phyloP scores from a whole-genome alignment of 2,888 invertebrate genomes.

The Cosmorhoe ocellata region DNA sequence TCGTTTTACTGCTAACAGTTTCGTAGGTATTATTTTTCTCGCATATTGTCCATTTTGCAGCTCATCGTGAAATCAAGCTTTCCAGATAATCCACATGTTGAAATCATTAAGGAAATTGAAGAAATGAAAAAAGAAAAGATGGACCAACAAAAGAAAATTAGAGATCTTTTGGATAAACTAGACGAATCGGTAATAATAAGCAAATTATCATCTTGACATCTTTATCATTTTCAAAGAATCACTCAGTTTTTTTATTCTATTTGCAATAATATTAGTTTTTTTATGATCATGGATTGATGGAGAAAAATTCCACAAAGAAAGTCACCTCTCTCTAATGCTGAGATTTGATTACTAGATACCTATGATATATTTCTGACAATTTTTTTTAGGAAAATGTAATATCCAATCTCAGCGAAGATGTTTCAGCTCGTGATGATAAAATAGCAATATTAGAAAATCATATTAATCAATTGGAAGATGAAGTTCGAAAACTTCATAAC shows the following conservation, averaged over 20 bases:
- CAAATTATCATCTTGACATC: no score
- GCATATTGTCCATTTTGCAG: constrained; percentile 30
- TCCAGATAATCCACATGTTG: constrained; percentile 34
- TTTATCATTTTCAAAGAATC: no score
- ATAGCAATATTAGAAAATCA: constrained; percentile 68
- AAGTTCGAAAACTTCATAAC: constrained; percentile 57
- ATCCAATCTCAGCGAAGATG: constrained; percentile 51
- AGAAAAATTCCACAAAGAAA: no score
- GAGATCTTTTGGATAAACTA: constrained; percentile 55
- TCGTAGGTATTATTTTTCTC: background rate
- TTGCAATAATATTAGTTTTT: no score
- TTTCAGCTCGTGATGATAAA: constrained; percentile 57
- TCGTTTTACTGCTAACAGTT: no score
- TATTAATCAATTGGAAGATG: constrained; percentile 65
- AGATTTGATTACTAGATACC: no score
- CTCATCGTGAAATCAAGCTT: constrained; percentile 35
- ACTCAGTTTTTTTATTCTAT: no score
- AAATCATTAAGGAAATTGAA: constrained; percentile 56
- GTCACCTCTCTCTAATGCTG: no score
- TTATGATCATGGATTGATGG: no score
- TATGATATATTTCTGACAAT: no score
- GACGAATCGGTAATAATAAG: constrained; percentile 56
- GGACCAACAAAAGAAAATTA: constrained; percentile 50
- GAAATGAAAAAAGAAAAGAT: constrained; percentile 59
- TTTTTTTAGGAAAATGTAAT: constrained; percentile 61